A percentile compares a stretch with the other conserved stretches of the same genome.
Evolutionary conservation across 2,113 vertebrate species (phyloP).

Genomic region (Etheostoma spectabile): DNA sequence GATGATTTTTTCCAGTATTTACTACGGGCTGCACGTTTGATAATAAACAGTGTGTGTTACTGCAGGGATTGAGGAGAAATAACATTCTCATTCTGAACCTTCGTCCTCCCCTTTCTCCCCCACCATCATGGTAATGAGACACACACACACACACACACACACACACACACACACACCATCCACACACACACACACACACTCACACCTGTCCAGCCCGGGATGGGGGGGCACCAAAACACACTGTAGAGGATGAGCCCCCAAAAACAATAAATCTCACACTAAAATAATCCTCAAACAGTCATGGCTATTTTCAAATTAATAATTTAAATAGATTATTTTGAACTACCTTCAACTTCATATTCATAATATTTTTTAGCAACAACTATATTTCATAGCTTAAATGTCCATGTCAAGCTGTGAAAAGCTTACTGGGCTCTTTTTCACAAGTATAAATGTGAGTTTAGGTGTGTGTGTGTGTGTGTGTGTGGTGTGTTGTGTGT

Average conservation of each 20-base stretch:
- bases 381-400: neutral
- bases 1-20: slow-evolving; percentile 54
- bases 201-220: slow-evolving; percentile 72
- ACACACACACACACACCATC: too few species aligned
- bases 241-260: slow-evolving; percentile 5
- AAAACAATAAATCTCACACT: neutral
- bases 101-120: slow-evolving; percentile 27
- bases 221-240: slow-evolving; percentile 8
- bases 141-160: too few species aligned
- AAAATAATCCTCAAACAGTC: too few species aligned
- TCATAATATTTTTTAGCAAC: neutral
- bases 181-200: neutral
- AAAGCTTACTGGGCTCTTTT: slow-evolving; percentile 1
- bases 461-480: slow-evolving; percentile 21
- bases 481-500: slow-evolving; percentile 10
- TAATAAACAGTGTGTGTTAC: slow-evolving; percentile 70
- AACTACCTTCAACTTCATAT: neutral
- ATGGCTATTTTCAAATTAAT: too few species aligned
- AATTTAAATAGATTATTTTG: too few species aligned
- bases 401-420: neutral
- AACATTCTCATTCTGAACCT: slow-evolving; percentile 66
- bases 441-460: slow-evolving; percentile 7
- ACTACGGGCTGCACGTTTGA: slow-evolving; percentile 66
- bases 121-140: slow-evolving; percentile 75
- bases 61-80: slow-evolving; percentile 62